Base-by-base conservation (phyloP, 1,140 invertebrate genomes). In the Bombus consobrinus region DNA sequence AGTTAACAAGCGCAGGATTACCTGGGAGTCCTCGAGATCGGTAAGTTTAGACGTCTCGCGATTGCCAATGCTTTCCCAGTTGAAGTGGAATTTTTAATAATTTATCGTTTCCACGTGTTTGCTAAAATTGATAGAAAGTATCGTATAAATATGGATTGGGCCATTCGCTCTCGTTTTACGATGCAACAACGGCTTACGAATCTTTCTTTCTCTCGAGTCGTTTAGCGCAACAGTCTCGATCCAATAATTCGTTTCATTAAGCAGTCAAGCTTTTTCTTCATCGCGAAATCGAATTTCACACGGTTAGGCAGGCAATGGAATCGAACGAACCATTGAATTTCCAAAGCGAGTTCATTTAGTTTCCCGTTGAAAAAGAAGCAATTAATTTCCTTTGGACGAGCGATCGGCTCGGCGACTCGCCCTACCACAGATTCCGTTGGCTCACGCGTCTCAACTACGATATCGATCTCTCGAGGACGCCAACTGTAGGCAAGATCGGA, bases 1-100 rank as follows among this genome's bases (percentile, higher is more conserved):
- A 83, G 76, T 37, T 64, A 43, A 53, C 72, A 59, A 62, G 13
- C 12, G 64, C 75, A 47, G n/a, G 41, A 39, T 79, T 47, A 66
- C 28, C 59, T 22, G 47, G n/a, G n/a, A 59, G 39, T 72, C 53
- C 74, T 62, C 62, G 71, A 32, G 59, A 41, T 86, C 53, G 83
- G 69, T 80, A 68, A 89, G 57, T 86, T 86, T 47, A 75, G 68
- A 47, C 72, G 78, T 81, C 39, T 62, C 15, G 59, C 12, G 41
- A n/a, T 39, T 43, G 22, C n/a, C 9, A 57, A 2, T 39, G 28
- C 5, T 41, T n/a, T 32, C 8, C 37, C 1, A 3, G 1, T 22
- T 10, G 5, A 15, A 39, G 13, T 12, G n/a, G 0, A 34, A 25
- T 39, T 76, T 47, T 43, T 9, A 1, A 41, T 1, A n/a, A 9